These are phyloP conservation scores for Poeciliopsis infans DNA, from an alignment of 2,797 vertebrate species.

Conservation along the genomic window DNA sequence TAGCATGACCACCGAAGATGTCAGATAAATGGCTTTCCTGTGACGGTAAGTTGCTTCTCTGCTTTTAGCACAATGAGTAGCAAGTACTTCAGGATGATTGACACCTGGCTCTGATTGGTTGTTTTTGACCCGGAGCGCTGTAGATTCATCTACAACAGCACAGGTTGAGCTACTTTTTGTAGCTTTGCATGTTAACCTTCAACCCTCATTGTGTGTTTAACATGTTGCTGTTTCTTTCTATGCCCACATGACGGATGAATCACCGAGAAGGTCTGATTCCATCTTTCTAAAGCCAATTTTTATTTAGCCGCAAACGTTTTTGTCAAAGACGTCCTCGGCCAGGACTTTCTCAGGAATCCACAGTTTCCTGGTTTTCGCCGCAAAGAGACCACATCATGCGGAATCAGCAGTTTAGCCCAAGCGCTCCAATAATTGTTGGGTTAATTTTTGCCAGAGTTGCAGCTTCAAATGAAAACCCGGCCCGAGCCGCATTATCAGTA, in stretches of 20 bases:
- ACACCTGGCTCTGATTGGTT: too few species aligned
- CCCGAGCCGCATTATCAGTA: conserved; percentile 35
- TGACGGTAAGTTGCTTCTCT: too few species aligned
- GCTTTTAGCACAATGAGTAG: too few species aligned
- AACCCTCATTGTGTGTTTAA: conserved; percentile 6
- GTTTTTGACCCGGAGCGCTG: too few species aligned
- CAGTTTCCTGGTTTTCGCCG: conserved; percentile 9
- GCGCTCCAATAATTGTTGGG: conserved; percentile 35
- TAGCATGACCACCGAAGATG: too few species aligned
- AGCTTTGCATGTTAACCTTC: conserved; percentile 14
- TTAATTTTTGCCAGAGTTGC: conserved; percentile 28
- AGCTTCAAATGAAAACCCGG: conserved; percentile 42
- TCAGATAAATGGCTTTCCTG: too few species aligned
- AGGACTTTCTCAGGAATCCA: conserved; percentile 30
- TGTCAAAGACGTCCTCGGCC: conserved; percentile 37
- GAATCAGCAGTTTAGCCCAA: conserved; percentile 35
- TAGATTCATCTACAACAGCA: conserved; percentile 1
- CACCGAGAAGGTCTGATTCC: conserved; percentile 31
- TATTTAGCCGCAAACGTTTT: conserved; percentile 41
- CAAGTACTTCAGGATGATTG: too few species aligned
- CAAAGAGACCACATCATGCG: conserved; percentile 20
- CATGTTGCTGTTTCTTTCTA: conserved; percentile 2
- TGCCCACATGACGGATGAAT: conserved; percentile 16
- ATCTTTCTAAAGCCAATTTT: conserved; percentile 20
- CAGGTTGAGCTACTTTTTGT: conserved; percentile 3